Percentiles rank a stretch among this genome's conserved stretches.
Conservation (phyloP, 2,888 invertebrate species). For the Taenaris catops region DNA sequence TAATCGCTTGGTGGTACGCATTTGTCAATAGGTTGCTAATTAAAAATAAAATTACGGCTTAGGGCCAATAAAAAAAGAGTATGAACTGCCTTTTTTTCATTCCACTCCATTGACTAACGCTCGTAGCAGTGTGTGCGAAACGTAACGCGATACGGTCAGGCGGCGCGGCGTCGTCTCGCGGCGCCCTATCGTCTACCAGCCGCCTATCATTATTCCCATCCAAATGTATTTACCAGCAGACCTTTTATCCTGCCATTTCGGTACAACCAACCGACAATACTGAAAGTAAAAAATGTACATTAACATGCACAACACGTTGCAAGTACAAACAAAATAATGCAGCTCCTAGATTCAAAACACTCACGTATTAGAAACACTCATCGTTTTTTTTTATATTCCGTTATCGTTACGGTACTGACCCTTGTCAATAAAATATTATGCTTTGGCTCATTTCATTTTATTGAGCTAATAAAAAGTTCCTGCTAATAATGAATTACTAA, state of each 20-base stretch:
- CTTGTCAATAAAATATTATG: conserved; percentile 4
- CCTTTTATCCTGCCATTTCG: conserved; percentile 28
- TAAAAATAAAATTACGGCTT: too few relatives aligned
- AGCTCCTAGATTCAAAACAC: conserved; percentile 3
- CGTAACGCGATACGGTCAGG: conserved; percentile 44
- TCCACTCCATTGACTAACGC: conserved; percentile 10
- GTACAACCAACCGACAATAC: conserved; percentile 17
- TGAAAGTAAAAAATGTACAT: conserved; percentile 11
- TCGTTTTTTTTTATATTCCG: background rate
- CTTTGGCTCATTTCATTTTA: too few relatives aligned
- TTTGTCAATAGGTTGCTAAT: too few relatives aligned
- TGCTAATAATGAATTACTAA: too few relatives aligned
- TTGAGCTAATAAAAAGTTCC: too few relatives aligned
- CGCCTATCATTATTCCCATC: conserved; percentile 60
- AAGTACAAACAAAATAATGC: conserved; percentile 3
- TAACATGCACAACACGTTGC: conserved; percentile 10
- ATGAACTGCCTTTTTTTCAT: too few relatives aligned
- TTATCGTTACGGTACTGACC: conserved; percentile 6
- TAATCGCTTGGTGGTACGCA: too few relatives aligned
- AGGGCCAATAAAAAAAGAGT: too few relatives aligned
- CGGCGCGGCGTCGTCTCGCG: conserved; percentile 57
- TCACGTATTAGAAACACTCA: background rate
- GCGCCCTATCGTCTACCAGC: conserved; percentile 72
- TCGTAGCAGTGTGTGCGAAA: conserved; percentile 36
- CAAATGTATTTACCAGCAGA: conserved; percentile 35